Evolutionary conservation across 1,140 invertebrate species (phyloP), one percentile per base, ranked within the genome.

Genomic region (Vanessa tameamea): DNA sequence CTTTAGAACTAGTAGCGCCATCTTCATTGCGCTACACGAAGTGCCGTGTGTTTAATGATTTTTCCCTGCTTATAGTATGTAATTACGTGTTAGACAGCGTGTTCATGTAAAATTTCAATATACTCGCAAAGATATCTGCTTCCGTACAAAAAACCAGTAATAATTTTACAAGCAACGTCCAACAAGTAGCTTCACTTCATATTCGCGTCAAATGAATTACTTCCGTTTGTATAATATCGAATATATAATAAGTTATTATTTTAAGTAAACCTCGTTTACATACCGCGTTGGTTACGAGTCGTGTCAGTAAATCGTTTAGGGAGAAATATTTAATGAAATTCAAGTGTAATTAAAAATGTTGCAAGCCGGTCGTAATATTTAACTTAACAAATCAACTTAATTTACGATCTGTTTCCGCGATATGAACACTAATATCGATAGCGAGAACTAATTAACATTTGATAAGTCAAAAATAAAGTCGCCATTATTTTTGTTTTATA

Each of bases 1-100:
- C 74, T 65, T 72, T 67, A 75, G 37, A 47, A 69, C 50, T 55
- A 51, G 48, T 69, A 68, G 66, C 73, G 63, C 82, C 77, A 82
- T 85, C 83, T 87, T 87, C 83, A 85, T 87, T 82, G 79, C 6
- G 51, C 23, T n/a, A 23, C 57, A 16, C 14, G 26, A 23, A 15
- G 16, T 23, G 53, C 20, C 0, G 16, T 7, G 15, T 20, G 6
- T 26, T 57, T 57, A 14, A 8, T 26, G 11, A 23, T 23, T 57
- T 57, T n/a, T 16, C 20, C 20, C 20, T 6, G 20, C 8, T 7
- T 8, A 57, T 11, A 8, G 8, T 43, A 57, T 20, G 16, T 57
- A 57, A 57, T 72, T 37, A 66, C 37, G 23, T 31, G 53, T 50
- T 61, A n/a, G 8, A n/a, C n/a, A 55, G 37, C 26, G 23, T 64